Conservation (phyloP, 2,113 vertebrate species). For the Zingel zingel region DNA sequence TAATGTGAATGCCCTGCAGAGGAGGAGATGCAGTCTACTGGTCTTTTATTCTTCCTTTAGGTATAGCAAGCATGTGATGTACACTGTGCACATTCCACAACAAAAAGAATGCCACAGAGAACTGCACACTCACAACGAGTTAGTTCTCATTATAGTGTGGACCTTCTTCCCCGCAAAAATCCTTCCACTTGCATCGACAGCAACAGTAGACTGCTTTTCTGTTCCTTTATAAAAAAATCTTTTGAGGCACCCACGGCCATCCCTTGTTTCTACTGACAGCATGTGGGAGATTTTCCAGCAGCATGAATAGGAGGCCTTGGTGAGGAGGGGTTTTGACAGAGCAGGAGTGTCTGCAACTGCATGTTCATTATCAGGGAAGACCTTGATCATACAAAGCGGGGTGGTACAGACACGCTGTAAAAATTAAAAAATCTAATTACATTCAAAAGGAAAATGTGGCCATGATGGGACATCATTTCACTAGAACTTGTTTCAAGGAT, state of each 20-base stretch:
- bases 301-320: slow-evolving; percentile 74
- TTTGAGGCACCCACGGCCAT: slow-evolving; percentile 67
- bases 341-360: slow-evolving; percentile 40
- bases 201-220: slow-evolving; percentile 30
- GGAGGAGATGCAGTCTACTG: background rate
- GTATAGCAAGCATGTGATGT: background rate
- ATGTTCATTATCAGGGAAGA: slow-evolving; percentile 37
- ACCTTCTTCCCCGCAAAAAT: slow-evolving; percentile 29
- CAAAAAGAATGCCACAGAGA: background rate
- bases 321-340: slow-evolving; percentile 61
- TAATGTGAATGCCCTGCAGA: background rate
- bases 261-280: slow-evolving; percentile 72
- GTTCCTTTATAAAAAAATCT: slow-evolving; percentile 14
- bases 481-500: slow-evolving; percentile 1
- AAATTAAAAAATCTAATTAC: background rate
- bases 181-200: slow-evolving; percentile 32
- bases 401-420: slow-evolving; percentile 4
- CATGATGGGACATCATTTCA: background rate
- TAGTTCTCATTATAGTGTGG: slow-evolving; percentile 19
- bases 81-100: background rate
- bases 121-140: slow-evolving; percentile 16
- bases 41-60: background rate
- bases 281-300: slow-evolving; percentile 68
- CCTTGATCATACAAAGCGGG: slow-evolving; percentile 48
- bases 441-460: slow-evolving; percentile 9